Base-by-base conservation (phyloP, 2,797 vertebrate species). In the Remorina albescens region DNA sequence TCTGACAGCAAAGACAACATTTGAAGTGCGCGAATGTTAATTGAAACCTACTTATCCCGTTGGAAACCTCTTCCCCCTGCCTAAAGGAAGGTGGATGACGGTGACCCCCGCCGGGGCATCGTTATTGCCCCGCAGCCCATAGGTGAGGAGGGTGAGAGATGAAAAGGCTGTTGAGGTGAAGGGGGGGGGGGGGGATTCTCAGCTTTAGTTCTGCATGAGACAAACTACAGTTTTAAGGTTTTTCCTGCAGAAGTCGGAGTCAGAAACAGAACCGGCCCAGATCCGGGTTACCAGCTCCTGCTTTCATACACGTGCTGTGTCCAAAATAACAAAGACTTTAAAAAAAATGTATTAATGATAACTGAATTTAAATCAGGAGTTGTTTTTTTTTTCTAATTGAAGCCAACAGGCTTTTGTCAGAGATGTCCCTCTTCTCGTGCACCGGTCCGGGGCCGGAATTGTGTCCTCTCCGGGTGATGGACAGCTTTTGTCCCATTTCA, bases 401-500 rank as follows among this genome's bases (percentile, higher is more conserved):
- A n/a, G n/a, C n/a, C n/a, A n/a, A n/a, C n/a, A n/a, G 19, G 32
- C 34, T 19, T 7, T 34, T 9, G 25, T 53, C 4, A 7, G 13
- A 46, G 2, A 23, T 12, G 34, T 12, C 47, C 13, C 3, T n/a
- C 36, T 5, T n/a, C 21, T 21, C 6, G 13, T 39, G 47, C 44
- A 1, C 1, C 32, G 37, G 5, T 23, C 19, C 9, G 2, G 50
- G 41, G 47, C 39, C 5, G 13, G 41, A 41, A 36, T 10, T 8
- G n/a, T 30, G 26, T 55, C 30, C 68, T 57, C 56, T 83, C 57
- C 23, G 23, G 62, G 18, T 41, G 71, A 86, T 82, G 75, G 80
- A 88, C 55, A 19, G 88, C 92, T 94, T 88, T 89, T 90, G 87
- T 89, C 39, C 92, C 80, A 73, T 95, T 93, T 94, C 93, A 95